Percentiles rank a stretch among this genome's conserved stretches.
Evolutionary conservation across 2,888 invertebrate genomes (phyloP).

Genomic region (Steinernema hermaphroditum): DNA sequence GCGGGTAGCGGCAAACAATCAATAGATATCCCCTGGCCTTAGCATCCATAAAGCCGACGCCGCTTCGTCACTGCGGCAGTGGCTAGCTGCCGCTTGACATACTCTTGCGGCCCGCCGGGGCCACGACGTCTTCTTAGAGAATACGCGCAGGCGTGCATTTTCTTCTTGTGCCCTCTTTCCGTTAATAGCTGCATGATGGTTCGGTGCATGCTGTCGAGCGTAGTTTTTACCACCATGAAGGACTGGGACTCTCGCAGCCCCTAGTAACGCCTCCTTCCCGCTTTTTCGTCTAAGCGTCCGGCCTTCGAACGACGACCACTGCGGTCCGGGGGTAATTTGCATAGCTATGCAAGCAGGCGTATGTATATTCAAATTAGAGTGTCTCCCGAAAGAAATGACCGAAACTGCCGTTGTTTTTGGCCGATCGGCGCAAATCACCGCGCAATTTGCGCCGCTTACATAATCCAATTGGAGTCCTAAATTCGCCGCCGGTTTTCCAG

Average conservation of each 20-base stretch:
- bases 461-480: neutral
- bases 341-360: slow-evolving; percentile 25
- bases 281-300: slow-evolving; percentile 14
- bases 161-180: slow-evolving; percentile 14
- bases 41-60: slow-evolving; percentile 27
- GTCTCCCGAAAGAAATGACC: neutral
- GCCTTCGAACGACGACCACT: slow-evolving; percentile 9
- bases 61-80: slow-evolving; percentile 7
- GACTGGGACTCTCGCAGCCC: slow-evolving; percentile 16
- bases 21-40: slow-evolving; percentile 30
- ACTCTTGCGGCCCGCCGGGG: slow-evolving; percentile 9
- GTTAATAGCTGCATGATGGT: slow-evolving; percentile 28
- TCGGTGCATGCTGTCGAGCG: slow-evolving; percentile 24
- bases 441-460: neutral
- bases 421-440: neutral
- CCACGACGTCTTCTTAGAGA: slow-evolving; percentile 20
- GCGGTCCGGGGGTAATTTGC: slow-evolving; percentile 22
- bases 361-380: slow-evolving; percentile 21
- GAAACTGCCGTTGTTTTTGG: neutral
- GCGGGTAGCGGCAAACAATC: slow-evolving; percentile 29
- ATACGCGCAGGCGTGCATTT: slow-evolving; percentile 16
- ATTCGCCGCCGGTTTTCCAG: too few species aligned
- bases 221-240: slow-evolving; percentile 19
- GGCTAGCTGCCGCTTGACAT: neutral
- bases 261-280: slow-evolving; percentile 23